Percentiles rank a stretch among this genome's conserved stretches.
Evolutionary conservation across 2,888 invertebrate genomes (phyloP).

Genomic region (Dasysyrphus tricinctus): DNA sequence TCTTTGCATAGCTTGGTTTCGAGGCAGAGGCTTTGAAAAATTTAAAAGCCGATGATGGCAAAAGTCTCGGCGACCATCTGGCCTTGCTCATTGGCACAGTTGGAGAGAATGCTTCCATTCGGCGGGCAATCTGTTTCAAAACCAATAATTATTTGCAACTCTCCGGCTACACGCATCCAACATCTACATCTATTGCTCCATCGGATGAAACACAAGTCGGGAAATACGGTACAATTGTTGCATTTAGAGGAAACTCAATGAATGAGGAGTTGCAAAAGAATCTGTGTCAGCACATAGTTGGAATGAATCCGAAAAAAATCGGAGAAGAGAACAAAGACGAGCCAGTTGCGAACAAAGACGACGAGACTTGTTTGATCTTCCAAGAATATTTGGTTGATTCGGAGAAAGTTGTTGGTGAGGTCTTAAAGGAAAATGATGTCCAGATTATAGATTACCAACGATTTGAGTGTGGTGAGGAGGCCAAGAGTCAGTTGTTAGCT

Average conservation of each 20-base stretch:
- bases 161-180: constrained; percentile 90
- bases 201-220: constrained; percentile 86
- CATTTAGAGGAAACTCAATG: constrained; percentile 85
- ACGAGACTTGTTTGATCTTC: constrained; percentile 91
- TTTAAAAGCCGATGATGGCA: constrained; percentile 87
- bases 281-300: constrained; percentile 96
- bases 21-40: constrained; percentile 88
- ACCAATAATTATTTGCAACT: constrained; percentile 85
- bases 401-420: constrained; percentile 88
- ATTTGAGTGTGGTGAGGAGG: constrained; percentile 92
- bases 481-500: constrained; percentile 77
- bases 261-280: constrained; percentile 86
- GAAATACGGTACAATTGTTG: constrained; percentile 93
- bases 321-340: constrained; percentile 87
- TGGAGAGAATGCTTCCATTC: constrained; percentile 94
- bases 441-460: constrained; percentile 92
- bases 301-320: constrained; percentile 91
- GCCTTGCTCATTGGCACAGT: constrained; percentile 94
- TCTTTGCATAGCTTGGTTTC: constrained; percentile 82
- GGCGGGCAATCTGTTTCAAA: constrained; percentile 91
- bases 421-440: constrained; percentile 87
- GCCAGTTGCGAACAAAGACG: constrained; percentile 87
- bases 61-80: constrained; percentile 90
- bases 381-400: constrained; percentile 95
- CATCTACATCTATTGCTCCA: constrained; percentile 84